A percentile compares a stretch with the other conserved stretches of the same genome.
Conservation (phyloP, 2,113 vertebrate genomes). For the Cyanoramphus novaezelandiae region DNA sequence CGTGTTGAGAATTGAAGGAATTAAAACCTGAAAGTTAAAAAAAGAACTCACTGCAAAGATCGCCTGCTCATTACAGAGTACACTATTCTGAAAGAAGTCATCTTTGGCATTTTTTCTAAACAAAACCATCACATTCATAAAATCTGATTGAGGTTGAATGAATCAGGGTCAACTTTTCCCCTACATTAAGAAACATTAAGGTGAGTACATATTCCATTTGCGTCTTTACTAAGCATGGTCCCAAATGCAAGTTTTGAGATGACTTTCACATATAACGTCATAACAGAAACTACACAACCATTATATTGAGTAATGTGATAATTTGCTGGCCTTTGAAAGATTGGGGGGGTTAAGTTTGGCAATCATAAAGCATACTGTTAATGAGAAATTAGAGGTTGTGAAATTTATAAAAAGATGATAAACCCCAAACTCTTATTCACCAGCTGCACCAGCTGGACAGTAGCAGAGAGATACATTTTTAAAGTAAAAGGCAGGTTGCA, state of each 20-base stretch:
- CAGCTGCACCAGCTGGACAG: not conserved
- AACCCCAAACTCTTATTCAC: not conserved
- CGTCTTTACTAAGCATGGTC: not conserved
- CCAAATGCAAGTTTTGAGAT: not conserved
- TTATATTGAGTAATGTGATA: not conserved
- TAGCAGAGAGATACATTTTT: not conserved
- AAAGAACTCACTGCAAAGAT: not conserved
- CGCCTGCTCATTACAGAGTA: not conserved
- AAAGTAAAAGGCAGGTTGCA: slow-evolving; percentile 19
- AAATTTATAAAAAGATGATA: not conserved
- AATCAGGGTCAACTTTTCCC: not conserved
- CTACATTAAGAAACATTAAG: not conserved
- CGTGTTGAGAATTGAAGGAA: not conserved
- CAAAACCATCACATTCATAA: not conserved
- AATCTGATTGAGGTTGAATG: not conserved
- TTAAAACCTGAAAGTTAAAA: not conserved
- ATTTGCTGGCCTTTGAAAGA: not conserved
- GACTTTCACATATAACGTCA: not conserved
- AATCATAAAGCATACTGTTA: not conserved
- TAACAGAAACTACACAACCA: not conserved
- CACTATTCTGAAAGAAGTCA: not conserved
- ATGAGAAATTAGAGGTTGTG: not conserved
- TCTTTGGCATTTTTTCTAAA: not conserved
- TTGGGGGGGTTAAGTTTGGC: not conserved
- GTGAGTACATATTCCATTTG: not conserved